Base-by-base conservation (phyloP, 92 coral and sea anemone species). In the Phenganax marumi region DNA sequence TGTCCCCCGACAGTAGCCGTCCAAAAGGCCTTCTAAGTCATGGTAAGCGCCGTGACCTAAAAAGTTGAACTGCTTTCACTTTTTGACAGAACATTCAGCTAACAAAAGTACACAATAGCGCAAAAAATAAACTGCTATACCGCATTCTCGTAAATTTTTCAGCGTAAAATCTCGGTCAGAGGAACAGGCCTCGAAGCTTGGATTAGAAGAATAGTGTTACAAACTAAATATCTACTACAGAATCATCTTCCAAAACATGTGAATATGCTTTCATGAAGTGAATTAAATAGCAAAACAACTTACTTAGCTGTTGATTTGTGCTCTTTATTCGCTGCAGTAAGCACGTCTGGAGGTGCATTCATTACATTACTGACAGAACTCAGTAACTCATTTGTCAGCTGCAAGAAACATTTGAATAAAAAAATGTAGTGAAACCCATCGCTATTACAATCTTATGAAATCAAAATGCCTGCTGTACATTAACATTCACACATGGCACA, bases 311-410 rank as follows among this genome's bases (percentile, higher is more conserved):
- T 54, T 56, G 80, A 75, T 8, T 54, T 54, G 80, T 75, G 50
- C 17, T 75, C 18, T 24, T 75, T 25, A 24, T 75, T 43, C 22
- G 80, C 80, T 56, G 9, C 80, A 53, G 80, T 51, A 13, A 75
- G 48, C 9, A 75, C 24, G 50, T 16, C 33, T 54, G 80, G 63
- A 46, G 23, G 48, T 26, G 65, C 66, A 21, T 75, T 75, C 80
- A 75, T 75, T 10, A 75, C 66, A 55, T 76, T 76, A 62, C 81
- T 76, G 16, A 76, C 48, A 10, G 68, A 76, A 21, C 81, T 76
- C 1, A 76, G 69, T 25, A 76, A 25, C 9, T 76, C 81, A 19
- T 54, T 76, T 14, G 68, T 76, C 12, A 76, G 55, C 81, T 76
- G 51, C 16, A 25, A 24, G 47, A 8, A 63, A 18, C 16, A 68